Evolutionary conservation across 2,888 invertebrate genomes (phyloP), one percentile per base, ranked within the genome.

Genomic region (Neoscelio sp.): DNA sequence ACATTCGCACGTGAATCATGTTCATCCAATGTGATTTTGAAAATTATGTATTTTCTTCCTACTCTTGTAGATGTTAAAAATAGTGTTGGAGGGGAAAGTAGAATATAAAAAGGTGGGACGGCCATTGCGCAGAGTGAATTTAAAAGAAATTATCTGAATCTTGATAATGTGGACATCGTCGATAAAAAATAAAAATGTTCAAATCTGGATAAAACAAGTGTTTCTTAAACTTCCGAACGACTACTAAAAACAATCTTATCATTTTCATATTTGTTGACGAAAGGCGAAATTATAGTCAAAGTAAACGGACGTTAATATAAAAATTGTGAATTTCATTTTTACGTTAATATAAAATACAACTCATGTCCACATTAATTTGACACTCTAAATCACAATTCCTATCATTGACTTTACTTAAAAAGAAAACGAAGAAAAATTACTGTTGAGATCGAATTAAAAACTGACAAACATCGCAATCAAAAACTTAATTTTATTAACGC

Each of bases 81-180:
- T 23, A 65, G 35, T 46, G 23, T 7, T 33, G 30, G 10, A 28
- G 13, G 13, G 5, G 3, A 64, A 48, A 26, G 13, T 26, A 30
- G 12, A 17, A 7, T 28, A 20, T 15, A 40, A 28, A 60, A 60
- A 52, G 23, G 38, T 42, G 60, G 42, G 58, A 56, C 68, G 68
- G 28, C 44, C 35, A 26, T 42, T 44, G 52, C 42, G 71, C 50
- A 62, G 52, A 71, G 60, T 42, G 17, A 70, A 70, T 50, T 38
- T 30, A 54, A 7, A 28, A 20, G 3, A 10, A 33, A 33, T n/a
- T 23, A 5, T 26, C 6, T 10, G 7, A 17, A 26, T n/a, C 28
- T 8, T n/a, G n/a, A n/a, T 20, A 28, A 28, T 28, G 28, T n/a
- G 7, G 28, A 28, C 28, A 28, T 28, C 28, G 28, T 28, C n/a